A percentile compares a stretch with the other conserved stretches of the same genome.
phyloP scores from a whole-genome alignment of 2,797 vertebrate genomes.

The Enteromius anoplus region DNA sequence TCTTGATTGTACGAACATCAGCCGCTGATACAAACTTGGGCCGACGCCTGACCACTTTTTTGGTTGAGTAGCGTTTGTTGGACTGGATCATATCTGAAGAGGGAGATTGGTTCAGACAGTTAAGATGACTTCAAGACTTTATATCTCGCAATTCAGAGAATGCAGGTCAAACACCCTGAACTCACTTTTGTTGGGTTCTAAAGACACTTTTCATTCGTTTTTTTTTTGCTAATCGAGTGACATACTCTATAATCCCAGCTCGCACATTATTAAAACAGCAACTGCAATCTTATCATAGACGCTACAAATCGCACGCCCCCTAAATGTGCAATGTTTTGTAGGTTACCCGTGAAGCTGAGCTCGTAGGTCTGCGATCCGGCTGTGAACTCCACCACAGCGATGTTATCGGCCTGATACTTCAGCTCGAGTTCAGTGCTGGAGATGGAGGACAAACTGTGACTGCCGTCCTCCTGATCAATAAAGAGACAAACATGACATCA shows the following conservation, averaged over 20 bases:
- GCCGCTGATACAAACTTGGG: slow-evolving; percentile 71
- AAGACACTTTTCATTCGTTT: no score
- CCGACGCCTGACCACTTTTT: slow-evolving; percentile 69
- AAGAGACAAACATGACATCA: not conserved
- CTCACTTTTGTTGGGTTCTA: no score
- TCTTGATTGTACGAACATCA: slow-evolving; percentile 63
- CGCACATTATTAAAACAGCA: not conserved
- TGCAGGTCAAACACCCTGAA: no score
- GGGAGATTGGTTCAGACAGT: not conserved
- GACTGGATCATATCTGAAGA: slow-evolving; percentile 78
- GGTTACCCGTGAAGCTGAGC: slow-evolving; percentile 72
- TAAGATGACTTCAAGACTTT: not conserved
- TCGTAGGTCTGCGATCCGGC: slow-evolving; percentile 70
- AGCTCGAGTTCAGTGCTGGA: slow-evolving; percentile 70
- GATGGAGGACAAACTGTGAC: slow-evolving; percentile 56
- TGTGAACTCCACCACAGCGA: slow-evolving; percentile 68
- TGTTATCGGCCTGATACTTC: slow-evolving; percentile 65
- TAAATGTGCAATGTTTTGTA: no score
- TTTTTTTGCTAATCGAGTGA: no score
- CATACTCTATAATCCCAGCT: not conserved
- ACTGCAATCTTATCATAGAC: not conserved
- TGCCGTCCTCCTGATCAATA: slow-evolving; percentile 54
- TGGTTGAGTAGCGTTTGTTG: slow-evolving; percentile 70
- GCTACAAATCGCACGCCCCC: not conserved
- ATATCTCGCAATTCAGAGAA: no score